A percentile compares a stretch with the other conserved stretches of the same genome.
These are phyloP conservation scores for Columba livia DNA, from an alignment of 2,113 vertebrate genomes.

Conservation along the genomic window DNA sequence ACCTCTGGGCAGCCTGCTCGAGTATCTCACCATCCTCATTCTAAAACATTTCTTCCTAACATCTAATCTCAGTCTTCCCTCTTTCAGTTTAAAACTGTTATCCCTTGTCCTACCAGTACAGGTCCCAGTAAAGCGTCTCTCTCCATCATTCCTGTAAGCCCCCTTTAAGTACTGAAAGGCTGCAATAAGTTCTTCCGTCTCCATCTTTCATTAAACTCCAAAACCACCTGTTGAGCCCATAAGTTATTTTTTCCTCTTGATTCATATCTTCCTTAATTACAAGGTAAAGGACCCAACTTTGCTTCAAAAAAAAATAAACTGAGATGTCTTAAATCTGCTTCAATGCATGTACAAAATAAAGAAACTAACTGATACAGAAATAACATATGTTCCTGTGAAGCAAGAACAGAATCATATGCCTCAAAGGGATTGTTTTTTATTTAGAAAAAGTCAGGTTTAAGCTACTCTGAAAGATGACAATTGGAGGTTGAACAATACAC, in stretches of 20 bases:
- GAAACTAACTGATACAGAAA: not conserved
- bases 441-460: not conserved
- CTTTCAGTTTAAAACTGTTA: not conserved
- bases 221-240: not conserved
- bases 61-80: not conserved
- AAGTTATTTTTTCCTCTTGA: not conserved
- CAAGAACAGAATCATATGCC: not conserved
- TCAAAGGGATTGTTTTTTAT: not conserved
- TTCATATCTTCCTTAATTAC: not conserved
- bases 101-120: not conserved
- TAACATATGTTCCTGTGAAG: not conserved
- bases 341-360: not conserved
- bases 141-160: not conserved
- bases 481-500: not conserved
- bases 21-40: accelerated
- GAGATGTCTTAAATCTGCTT: not conserved
- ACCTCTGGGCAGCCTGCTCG: not conserved
- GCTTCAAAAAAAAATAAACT: not conserved
- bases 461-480: not conserved
- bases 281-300: not conserved
- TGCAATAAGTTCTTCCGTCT: not conserved
- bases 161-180: not conserved
- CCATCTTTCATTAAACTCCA: not conserved
- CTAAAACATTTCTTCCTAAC: not conserved
- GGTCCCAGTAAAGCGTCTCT: not conserved